A percentile compares a stretch with the other conserved stretches of the same genome.
Evolutionary conservation across 2,888 invertebrate genomes (phyloP).

Genomic region (Acholoe squamosa): DNA sequence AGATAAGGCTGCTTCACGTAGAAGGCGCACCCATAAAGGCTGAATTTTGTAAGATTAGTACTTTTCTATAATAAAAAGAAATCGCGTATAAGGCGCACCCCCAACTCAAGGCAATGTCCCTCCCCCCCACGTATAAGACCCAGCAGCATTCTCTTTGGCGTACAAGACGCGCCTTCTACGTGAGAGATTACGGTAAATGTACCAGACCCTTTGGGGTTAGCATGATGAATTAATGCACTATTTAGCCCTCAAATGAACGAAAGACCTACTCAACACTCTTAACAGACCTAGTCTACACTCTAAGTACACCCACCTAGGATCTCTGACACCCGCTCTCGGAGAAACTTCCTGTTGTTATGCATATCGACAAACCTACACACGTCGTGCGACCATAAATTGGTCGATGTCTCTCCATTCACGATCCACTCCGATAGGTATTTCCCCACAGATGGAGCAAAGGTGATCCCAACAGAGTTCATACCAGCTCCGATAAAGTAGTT

Average conservation of each 20-base stretch:
- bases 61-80: too few species aligned
- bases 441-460: constrained; percentile 97
- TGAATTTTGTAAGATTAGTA: too few species aligned
- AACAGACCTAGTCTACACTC: not conserved
- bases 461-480: constrained; percentile 97
- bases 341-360: constrained; percentile 96
- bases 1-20: too few species aligned
- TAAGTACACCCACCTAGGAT: constrained; percentile 89
- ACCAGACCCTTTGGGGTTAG: too few species aligned
- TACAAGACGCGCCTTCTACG: too few species aligned
- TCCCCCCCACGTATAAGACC: too few species aligned
- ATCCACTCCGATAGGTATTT: constrained; percentile 94
- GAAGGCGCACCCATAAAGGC: too few species aligned
- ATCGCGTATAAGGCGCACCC: too few species aligned
- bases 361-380: constrained; percentile 92
- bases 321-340: constrained; percentile 95
- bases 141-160: too few species aligned
- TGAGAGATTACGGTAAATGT: too few species aligned
- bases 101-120: too few species aligned
- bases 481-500: constrained; percentile 97
- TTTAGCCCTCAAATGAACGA: not conserved
- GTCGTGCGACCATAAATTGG: constrained; percentile 94
- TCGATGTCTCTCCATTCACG: constrained; percentile 90
- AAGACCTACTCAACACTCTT: not conserved
- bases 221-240: not conserved